Evolutionary conservation across 2,113 vertebrate genomes (phyloP), one percentile per base, ranked within the genome.

Genomic region (Sarotherodon lohbergeri): DNA sequence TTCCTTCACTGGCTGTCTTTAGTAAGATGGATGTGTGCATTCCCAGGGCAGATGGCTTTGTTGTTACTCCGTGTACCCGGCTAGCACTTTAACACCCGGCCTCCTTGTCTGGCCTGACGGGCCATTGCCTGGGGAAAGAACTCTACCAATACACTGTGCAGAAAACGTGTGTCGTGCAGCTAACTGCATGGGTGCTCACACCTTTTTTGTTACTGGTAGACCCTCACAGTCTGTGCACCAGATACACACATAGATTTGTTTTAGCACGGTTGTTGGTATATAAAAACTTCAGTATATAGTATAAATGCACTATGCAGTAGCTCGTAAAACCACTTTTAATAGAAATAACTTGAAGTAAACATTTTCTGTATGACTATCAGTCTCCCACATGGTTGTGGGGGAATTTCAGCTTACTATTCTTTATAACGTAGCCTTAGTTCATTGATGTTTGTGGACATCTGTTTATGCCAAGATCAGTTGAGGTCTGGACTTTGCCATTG

Each of bases 1-100:
- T 57, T 90, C 87, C 76, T 76, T 79, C 90, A 89, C 89, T 86
- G 81, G 82, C 57, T 91, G 93, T 93, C 90, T 90, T 93, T 73
- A 89, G 90, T 93, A 96, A 96, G 95, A 96, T 95, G 91, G 92
- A 96, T 96, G 94, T 90, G 87, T 90, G 92, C 93, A 88, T 93
- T 95, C 93, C 94, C 91, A 91, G 92, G 93, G 93, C 94, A 96
- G 95, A 95, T 95, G 95, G 93, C 91, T 90, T 71, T 91, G 94
- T 94, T 95, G 95, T 92, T 95, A 82, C 89, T 90, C 71, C 39
- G 84, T 95, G 93, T 93, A 92, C 89, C 92, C 83, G 43, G 84
- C 89, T 94, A 94, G 90, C 93, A 94, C 89, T 94, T 94, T 93
- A 95, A 93, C 90, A 95, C 93, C 86, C 90, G 52, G 89, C 85